A percentile compares a stretch with the other conserved stretches of the same genome.
Evolutionary conservation across 30 jellyfish, hydroid and myxozoan species (phyloP).

Genomic region (Turritopsis dohrnii): DNA sequence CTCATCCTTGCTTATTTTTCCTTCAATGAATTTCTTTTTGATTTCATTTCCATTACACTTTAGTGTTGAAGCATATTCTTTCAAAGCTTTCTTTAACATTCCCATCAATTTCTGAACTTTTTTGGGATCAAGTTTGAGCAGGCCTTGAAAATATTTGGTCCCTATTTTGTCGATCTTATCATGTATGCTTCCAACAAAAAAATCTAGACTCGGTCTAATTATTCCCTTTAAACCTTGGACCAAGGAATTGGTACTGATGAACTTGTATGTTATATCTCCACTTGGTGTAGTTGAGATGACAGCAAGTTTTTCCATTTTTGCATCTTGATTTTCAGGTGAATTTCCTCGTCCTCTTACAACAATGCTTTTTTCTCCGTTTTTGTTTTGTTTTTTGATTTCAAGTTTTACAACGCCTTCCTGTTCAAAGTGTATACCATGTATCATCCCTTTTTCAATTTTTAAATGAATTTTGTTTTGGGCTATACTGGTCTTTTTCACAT

Average conservation of each 20-base stretch:
- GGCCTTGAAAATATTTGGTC: neutral
- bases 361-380: neutral
- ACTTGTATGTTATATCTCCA: neutral
- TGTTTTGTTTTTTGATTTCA: neutral
- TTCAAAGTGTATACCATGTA: neutral
- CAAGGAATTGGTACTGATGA: neutral
- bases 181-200: neutral
- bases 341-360: neutral
- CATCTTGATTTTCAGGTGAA: neutral
- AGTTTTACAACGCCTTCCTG: neutral
- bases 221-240: neutral
- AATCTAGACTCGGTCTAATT: neutral
- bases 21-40: constrained; percentile 18
- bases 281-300: neutral
- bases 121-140: neutral
- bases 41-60: constrained; percentile 27
- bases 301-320: neutral
- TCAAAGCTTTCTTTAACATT: constrained; percentile 11
- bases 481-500: neutral
- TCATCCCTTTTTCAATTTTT: neutral
- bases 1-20: neutral
- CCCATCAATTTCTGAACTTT: neutral
- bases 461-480: neutral
- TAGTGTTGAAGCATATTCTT: neutral
- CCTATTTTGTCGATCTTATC: neutral